Evolutionary conservation across 2,888 invertebrate genomes (phyloP), one percentile per base, ranked within the genome.

Genomic region (Scrobipalpa atriplicella): DNA sequence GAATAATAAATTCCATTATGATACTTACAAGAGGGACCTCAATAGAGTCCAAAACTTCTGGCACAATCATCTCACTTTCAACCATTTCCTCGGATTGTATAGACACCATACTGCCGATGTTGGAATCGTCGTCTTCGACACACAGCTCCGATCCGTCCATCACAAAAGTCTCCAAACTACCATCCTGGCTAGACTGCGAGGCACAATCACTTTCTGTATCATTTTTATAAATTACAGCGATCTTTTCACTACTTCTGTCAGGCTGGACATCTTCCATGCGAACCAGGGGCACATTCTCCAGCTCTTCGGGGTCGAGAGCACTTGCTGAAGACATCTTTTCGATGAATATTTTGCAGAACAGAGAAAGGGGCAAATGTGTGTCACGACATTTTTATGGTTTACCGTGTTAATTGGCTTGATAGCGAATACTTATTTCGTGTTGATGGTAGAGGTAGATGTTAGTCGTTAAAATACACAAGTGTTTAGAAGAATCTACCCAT

Each of bases 221-320:
- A 7, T 29, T 36, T 19, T 38, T 38, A 16, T 38, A 38, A n/a
- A 16, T 38, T 5, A 58, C 16, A 2, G 38, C 9, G 9, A 58
- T 29, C 16, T 58, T 58, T 60, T 66, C 68, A 11, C 29, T 13
- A 16, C 19, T 56, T 19, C 68, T 56, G 39, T 61, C 64, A 1
- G 90, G 89, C 68, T 90, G 90, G 0, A 90, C 85, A 64, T 90
- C 91, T 62, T 85, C 86, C 90, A 90, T 87, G 62, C 88, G 85
- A 41, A 90, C 90, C 21, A 90, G 75, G 19, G 86, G 84, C n/a
- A 89, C 83, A 75, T 85, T 85, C 66, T 86, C 89, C 66, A 89
- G 73, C 68, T 90, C 89, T 68, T 90, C 90, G 68, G 11, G 2
- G 72, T 88, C 89, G 66, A 88, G 75, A 68, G 80, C 78, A 72